Conservation (phyloP, 2,888 invertebrate genomes). For the Drosophila suboccidentalis region DNA sequence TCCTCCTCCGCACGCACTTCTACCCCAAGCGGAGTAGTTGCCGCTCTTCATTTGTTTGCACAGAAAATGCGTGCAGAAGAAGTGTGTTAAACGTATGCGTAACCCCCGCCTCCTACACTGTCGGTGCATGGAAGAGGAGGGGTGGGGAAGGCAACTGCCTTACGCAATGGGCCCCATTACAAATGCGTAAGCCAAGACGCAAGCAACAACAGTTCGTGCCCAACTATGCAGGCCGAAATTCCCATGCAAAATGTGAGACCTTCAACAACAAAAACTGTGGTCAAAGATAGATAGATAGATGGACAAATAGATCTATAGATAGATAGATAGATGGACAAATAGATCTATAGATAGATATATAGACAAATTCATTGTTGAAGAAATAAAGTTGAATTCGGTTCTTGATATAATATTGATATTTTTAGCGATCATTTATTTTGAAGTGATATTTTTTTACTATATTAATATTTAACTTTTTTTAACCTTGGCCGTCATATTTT, state of each 20-base stretch:
- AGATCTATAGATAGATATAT: neutral
- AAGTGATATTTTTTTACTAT: too few species aligned
- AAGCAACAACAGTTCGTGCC: slow-evolving; percentile 36
- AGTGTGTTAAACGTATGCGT: slow-evolving; percentile 76
- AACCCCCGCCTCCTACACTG: neutral
- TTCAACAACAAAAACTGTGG: neutral
- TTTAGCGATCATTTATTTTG: too few species aligned
- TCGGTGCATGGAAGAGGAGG: neutral
- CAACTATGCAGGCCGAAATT: slow-evolving; percentile 16
- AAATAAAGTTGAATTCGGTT: neutral
- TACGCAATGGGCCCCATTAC: slow-evolving; percentile 51
- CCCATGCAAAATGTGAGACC: slow-evolving; percentile 28
- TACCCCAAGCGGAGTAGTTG: neutral
- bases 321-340: neutral
- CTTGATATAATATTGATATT: too few species aligned
- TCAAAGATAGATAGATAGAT: neutral
- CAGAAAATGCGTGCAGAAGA: slow-evolving; percentile 71
- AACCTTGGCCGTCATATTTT: too few species aligned
- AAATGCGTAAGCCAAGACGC: slow-evolving; percentile 34
- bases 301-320: neutral
- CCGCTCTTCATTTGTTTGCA: slow-evolving; percentile 37
- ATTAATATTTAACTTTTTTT: too few species aligned
- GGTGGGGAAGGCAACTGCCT: neutral
- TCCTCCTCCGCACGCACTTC: slow-evolving; percentile 58
- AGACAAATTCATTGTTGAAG: neutral